phyloP scores from a whole-genome alignment of 2,888 invertebrate species.

The Drosophila paucipuncta region DNA sequence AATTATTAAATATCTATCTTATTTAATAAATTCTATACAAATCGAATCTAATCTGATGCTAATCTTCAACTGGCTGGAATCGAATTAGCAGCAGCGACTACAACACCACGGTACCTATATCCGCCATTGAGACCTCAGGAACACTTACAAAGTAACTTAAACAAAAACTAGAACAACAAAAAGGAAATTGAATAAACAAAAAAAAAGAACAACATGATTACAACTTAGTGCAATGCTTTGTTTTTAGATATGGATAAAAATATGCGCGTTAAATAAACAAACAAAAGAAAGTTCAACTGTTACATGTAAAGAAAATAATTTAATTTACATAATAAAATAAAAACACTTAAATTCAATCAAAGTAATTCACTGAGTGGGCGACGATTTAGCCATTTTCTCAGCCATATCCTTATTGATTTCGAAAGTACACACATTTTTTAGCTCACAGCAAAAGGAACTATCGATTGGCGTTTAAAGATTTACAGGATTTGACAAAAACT shows the following conservation, averaged over 20 bases:
- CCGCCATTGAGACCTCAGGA: constrained; percentile 65
- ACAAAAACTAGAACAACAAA: constrained; percentile 6
- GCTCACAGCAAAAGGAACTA: neutral
- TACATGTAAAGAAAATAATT: constrained; percentile 57
- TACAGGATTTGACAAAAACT: neutral
- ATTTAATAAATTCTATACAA: constrained; percentile 76
- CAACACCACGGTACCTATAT: constrained; percentile 55
- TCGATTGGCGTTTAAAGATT: neutral
- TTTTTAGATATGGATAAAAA: constrained; percentile 56
- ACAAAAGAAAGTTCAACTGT: constrained; percentile 69
- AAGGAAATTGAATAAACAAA: neutral
- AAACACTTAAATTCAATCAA: constrained; percentile 1
- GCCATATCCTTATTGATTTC: neutral
- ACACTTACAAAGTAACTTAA: constrained; percentile 66
- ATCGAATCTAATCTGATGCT: constrained; percentile 45
- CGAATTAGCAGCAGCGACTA: constrained; percentile 54
- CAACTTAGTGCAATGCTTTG: constrained; percentile 57
- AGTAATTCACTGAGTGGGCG: neutral
- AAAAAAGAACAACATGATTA: neutral
- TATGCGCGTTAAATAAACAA: constrained; percentile 59
- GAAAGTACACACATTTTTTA: neutral
- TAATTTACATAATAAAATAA: constrained; percentile 47
- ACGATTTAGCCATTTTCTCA: neutral
- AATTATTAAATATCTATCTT: constrained; percentile 72
- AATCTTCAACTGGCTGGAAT: constrained; percentile 59